These are phyloP conservation scores for Macaca nemestrina DNA, from an alignment of 2,113 vertebrate genomes.

Conservation along the genomic window DNA sequence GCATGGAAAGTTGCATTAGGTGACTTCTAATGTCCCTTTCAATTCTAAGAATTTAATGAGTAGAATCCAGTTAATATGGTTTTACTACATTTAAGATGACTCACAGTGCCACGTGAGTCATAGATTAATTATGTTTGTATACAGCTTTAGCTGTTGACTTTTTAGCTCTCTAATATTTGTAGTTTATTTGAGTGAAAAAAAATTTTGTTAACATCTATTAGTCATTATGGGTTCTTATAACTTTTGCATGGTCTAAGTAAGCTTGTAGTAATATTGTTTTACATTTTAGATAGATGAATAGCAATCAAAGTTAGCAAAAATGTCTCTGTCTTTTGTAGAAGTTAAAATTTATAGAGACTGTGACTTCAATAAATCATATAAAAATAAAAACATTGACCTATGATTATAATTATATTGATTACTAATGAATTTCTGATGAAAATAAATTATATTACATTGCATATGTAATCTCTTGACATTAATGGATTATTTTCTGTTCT, in stretches of 20 bases:
- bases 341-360: not conserved
- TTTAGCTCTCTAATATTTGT: not conserved
- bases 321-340: not conserved
- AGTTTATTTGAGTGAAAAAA: not conserved
- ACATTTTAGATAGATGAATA: conserved; percentile 35
- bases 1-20: not conserved
- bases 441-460: not conserved
- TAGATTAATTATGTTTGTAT: not conserved
- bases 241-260: not conserved
- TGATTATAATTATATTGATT: not conserved
- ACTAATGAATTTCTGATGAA: conserved; percentile 35
- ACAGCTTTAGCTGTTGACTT: conserved; percentile 1
- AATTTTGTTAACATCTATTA: conserved; percentile 1
- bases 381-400: conserved; percentile 11
- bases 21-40: not conserved
- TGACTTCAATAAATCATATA: not conserved
- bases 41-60: not conserved
- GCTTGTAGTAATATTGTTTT: conserved; percentile 2
- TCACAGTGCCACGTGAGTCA: not conserved
- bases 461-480: not conserved
- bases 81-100: not conserved
- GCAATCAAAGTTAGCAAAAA: conserved; percentile 16
- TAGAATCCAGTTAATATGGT: not conserved
- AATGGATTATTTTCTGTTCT: conserved; percentile 37
- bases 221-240: not conserved